Evolutionary conservation across 2,113 vertebrate species (phyloP).

Genomic region (Cercocebus atys): DNA sequence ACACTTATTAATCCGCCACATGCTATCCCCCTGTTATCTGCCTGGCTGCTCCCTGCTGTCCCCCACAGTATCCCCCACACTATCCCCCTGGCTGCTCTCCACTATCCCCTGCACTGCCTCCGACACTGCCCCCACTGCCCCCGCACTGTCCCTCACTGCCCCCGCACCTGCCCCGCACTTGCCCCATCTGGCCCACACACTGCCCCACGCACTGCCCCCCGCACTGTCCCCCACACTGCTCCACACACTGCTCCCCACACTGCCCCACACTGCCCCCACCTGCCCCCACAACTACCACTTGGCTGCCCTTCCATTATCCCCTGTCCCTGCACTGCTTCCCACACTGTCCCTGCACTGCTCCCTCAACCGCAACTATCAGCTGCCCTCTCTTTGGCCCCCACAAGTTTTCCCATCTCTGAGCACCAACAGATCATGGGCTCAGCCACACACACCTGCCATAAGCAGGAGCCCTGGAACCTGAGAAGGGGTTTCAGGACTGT

Average conservation of each 20-base stretch:
- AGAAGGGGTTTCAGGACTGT: background rate
- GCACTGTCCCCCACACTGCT: fast-evolving
- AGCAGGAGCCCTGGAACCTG: background rate
- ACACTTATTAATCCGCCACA: background rate
- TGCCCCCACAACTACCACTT: too few species aligned
- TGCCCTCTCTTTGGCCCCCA: background rate
- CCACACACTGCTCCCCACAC: background rate
- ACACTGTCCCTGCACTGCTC: too few species aligned
- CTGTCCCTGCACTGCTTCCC: background rate
- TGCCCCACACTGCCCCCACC: background rate
- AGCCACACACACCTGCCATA: background rate
- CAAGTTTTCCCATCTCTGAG: background rate
- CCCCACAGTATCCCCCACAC: too few species aligned
- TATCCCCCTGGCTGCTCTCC: too few species aligned
- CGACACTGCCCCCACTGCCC: too few species aligned
- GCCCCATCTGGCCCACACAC: too few species aligned
- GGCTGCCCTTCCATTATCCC: background rate
- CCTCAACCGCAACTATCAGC: background rate
- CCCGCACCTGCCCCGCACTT: too few species aligned
- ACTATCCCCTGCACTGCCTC: too few species aligned
- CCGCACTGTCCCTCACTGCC: too few species aligned
- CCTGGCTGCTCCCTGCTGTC: too few species aligned
- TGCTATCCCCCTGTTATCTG: too few species aligned
- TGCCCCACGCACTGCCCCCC: fast-evolving
- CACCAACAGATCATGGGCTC: background rate